These are phyloP conservation scores for Tiliqua scincoides DNA, from an alignment of 2,113 vertebrate species.

Conservation along the genomic window DNA sequence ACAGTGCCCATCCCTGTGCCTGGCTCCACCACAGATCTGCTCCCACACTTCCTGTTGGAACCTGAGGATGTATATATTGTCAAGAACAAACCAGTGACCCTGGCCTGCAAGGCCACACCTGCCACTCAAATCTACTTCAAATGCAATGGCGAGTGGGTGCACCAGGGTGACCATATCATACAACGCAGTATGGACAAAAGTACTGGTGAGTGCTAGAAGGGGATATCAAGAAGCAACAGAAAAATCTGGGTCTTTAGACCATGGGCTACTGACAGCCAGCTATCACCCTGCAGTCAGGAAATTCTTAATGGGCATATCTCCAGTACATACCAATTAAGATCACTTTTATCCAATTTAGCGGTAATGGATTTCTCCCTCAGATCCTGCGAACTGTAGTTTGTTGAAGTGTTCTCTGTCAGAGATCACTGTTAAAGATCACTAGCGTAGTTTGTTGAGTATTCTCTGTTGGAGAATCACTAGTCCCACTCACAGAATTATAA, in stretches of 20 bases:
- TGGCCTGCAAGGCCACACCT: slow-evolving; percentile 92
- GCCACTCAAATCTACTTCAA: slow-evolving; percentile 99
- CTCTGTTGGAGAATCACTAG: background rate
- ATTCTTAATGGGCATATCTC: background rate
- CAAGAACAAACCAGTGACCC: slow-evolving; percentile 96
- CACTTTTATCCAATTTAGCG: background rate
- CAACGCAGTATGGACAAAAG: slow-evolving; percentile 85
- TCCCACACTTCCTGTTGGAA: slow-evolving; percentile 96
- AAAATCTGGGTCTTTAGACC: background rate
- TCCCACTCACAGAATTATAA: background rate
- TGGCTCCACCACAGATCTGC: slow-evolving; percentile 84
- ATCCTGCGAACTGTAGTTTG: background rate
- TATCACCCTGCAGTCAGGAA: background rate
- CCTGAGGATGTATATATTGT: slow-evolving; percentile 95
- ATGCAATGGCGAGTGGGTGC: slow-evolving; percentile 98
- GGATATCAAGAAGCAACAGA: too few species aligned
- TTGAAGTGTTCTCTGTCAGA: too few species aligned
- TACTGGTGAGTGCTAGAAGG: slow-evolving; percentile 79
- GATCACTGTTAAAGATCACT: too few species aligned
- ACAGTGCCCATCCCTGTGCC: slow-evolving; percentile 85
- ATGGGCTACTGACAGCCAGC: too few species aligned
- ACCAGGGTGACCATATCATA: slow-evolving; percentile 92
- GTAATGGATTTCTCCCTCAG: background rate
- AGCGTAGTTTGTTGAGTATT: background rate
- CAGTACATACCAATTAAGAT: background rate